These are phyloP conservation scores for Tetanocera ferruginea DNA, from an alignment of 2,888 invertebrate genomes.

Conservation along the genomic window DNA sequence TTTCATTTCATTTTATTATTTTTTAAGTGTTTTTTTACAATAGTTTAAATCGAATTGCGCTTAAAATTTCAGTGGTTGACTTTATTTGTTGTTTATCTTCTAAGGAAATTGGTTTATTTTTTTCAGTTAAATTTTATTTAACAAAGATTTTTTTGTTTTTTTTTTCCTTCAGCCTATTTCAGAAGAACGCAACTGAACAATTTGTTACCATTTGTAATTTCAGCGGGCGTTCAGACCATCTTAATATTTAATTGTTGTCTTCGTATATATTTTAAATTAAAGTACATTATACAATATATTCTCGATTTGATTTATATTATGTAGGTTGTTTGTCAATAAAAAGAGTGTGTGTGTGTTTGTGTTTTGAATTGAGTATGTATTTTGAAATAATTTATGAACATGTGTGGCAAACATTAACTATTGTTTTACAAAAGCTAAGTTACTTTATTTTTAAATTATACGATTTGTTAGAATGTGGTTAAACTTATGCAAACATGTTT, in stretches of 20 bases:
- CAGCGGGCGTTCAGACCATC: no score
- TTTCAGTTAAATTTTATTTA: neutral
- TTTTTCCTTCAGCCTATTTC: no score
- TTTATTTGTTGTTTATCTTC: neutral
- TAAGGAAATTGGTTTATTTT: neutral
- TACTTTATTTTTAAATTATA: neutral
- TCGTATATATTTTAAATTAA: neutral
- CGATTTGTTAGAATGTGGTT: no score
- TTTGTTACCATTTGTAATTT: no score
- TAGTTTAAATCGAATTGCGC: slow-evolving; percentile 3
- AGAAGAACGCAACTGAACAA: no score
- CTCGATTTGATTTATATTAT: neutral
- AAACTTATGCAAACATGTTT: no score
- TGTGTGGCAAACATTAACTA: neutral
- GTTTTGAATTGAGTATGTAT: neutral
- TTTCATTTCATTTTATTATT: neutral
- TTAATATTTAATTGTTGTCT: neutral
- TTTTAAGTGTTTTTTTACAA: neutral
- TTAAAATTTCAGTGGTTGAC: slow-evolving; percentile 16
- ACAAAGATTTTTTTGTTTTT: no score
- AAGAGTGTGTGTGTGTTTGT: neutral
- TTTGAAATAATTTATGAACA: no score
- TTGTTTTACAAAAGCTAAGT: neutral
- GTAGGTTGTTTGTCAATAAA: neutral
- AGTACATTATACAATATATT: neutral